phyloP scores from a whole-genome alignment of 2,797 vertebrate species.

The Lemur catta region DNA sequence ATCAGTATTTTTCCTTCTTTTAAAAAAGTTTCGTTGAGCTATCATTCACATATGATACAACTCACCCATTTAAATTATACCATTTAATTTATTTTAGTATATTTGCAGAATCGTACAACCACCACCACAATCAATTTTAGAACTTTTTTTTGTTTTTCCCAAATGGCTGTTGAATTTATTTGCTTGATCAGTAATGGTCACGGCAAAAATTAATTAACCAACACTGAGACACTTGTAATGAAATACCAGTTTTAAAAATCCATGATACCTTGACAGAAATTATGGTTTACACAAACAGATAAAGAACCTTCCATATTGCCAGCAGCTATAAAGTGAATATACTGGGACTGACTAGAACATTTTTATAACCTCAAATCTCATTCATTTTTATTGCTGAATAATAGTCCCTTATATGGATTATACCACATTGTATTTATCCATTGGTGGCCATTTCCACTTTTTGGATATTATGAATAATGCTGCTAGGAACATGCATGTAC shows the following conservation, averaged over 20 bases:
- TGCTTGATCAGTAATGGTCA: slow-evolving; percentile 84
- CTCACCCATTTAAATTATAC: neutral
- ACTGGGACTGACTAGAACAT: slow-evolving; percentile 51
- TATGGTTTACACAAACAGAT: slow-evolving; percentile 82
- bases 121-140: neutral
- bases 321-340: slow-evolving; percentile 85
- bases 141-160: slow-evolving; percentile 65
- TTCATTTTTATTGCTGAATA: neutral
- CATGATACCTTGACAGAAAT: slow-evolving; percentile 83
- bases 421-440: neutral
- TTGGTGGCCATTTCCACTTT: neutral
- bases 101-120: neutral
- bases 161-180: slow-evolving; percentile 88
- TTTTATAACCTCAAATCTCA: neutral
- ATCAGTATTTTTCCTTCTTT: too few relatives aligned
- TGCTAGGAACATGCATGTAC: neutral
- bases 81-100: neutral
- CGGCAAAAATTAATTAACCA: slow-evolving; percentile 85
- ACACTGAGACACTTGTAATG: slow-evolving; percentile 83
- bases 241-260: slow-evolving; percentile 84
- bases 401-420: neutral
- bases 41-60: neutral
- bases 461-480: neutral
- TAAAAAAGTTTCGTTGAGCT: neutral
- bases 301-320: slow-evolving; percentile 81